A percentile compares a stretch with the other conserved stretches of the same genome.
phyloP scores from a whole-genome alignment of 37 sponge, comb jelly and placozoan species.

The Beroe ovata region DNA sequence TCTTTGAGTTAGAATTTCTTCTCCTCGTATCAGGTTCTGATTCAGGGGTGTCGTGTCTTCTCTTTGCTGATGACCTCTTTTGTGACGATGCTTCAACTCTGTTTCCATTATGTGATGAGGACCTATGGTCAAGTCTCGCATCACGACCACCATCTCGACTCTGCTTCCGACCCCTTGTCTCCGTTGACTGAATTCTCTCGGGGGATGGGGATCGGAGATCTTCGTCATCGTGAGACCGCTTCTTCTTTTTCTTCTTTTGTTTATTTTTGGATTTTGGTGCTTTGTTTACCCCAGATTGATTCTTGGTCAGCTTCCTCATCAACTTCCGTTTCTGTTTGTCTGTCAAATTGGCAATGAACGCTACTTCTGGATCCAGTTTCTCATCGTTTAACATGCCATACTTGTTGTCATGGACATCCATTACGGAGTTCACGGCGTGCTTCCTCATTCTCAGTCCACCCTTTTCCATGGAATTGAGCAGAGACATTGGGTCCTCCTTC shows the following conservation, averaged over 20 bases:
- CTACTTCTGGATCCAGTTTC: slow-evolving; percentile 24
- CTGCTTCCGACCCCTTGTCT: no score
- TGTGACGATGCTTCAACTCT: no score
- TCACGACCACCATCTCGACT: no score
- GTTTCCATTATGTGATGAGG: no score
- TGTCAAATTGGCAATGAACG: slow-evolving; percentile 35
- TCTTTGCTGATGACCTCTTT: no score
- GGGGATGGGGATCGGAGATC: no score
- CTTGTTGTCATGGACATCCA: slow-evolving; percentile 72
- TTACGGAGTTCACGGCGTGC: slow-evolving; percentile 69
- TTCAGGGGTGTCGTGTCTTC: not conserved
- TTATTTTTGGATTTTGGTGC: slow-evolving; percentile 18
- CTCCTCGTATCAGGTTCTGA: no score
- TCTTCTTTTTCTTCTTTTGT: slow-evolving; percentile 55
- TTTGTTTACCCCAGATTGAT: slow-evolving; percentile 55
- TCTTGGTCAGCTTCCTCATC: slow-evolving; percentile 65
- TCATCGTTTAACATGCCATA: slow-evolving; percentile 72
- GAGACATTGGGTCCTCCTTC: slow-evolving; percentile 61
- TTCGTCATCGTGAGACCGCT: no score
- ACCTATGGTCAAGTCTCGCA: no score
- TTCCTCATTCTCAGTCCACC: slow-evolving; percentile 56
- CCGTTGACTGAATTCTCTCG: no score
- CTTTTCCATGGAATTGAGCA: slow-evolving; percentile 70
- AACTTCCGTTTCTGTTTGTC: slow-evolving; percentile 68
- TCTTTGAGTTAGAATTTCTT: no score